Conservation (phyloP, 2,113 vertebrate species). For the Spheniscus mendiculus region DNA sequence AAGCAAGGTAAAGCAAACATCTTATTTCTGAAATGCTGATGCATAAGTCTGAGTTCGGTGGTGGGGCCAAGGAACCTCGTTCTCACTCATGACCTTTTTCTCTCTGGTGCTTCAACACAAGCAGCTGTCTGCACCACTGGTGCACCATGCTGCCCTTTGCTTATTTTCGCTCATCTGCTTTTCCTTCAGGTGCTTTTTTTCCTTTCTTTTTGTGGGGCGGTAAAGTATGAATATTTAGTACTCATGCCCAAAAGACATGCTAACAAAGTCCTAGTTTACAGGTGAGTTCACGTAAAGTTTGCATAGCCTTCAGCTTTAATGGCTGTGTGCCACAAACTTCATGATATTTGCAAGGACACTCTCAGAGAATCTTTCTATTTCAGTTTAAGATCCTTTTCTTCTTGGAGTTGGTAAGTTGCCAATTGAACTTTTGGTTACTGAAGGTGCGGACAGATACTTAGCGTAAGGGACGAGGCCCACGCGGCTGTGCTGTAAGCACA, state of each 20-base stretch:
- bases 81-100: not conserved
- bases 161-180: not conserved
- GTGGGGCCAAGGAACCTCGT: not conserved
- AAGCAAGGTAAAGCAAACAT: not conserved
- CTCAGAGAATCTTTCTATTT: not conserved
- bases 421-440: not conserved
- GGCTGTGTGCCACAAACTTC: not conserved
- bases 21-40: not conserved
- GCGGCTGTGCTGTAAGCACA: no score
- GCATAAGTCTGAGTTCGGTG: not conserved
- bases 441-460: not conserved
- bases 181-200: not conserved
- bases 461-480: no score
- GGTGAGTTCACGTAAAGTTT: not conserved
- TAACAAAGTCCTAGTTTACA: not conserved
- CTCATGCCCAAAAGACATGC: not conserved
- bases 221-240: not conserved
- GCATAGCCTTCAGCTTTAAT: not conserved
- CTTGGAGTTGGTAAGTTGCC: not conserved
- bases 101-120: not conserved
- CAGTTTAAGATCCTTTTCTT: not conserved
- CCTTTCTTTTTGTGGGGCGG: not conserved
- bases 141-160: not conserved
- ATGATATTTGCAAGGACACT: not conserved
- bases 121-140: not conserved